Evolutionary conservation across 1,140 invertebrate species (phyloP).

Genomic region (Drosophila orena): DNA sequence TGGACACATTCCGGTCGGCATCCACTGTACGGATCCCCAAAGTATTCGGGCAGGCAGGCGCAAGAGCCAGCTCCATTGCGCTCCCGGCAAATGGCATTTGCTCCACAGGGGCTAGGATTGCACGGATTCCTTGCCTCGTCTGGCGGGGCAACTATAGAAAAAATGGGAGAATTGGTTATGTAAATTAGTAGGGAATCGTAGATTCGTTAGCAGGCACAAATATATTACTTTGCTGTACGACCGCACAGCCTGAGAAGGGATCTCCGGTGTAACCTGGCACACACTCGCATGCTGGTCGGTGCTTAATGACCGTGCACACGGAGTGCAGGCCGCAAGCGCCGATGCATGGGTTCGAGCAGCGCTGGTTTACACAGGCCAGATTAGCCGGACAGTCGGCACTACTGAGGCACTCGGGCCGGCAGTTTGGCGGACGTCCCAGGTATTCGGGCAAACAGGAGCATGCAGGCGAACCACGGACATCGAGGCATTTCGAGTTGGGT

Average conservation of each 20-base stretch:
- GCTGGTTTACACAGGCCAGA: slow-evolving; percentile 91
- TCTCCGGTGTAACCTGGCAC: slow-evolving; percentile 91
- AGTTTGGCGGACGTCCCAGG: slow-evolving; percentile 91
- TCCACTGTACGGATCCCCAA: slow-evolving; percentile 91
- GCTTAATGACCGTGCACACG: slow-evolving; percentile 91
- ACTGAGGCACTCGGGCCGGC: slow-evolving; percentile 91
- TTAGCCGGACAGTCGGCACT: slow-evolving; percentile 90
- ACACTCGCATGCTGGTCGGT: slow-evolving; percentile 90
- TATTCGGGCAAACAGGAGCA: slow-evolving; percentile 91
- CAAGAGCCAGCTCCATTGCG: slow-evolving; percentile 91
- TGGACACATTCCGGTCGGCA: slow-evolving; percentile 91
- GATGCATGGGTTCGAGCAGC: slow-evolving; percentile 92
- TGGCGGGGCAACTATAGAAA: slow-evolving; percentile 76
- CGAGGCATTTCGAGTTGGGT: slow-evolving; percentile 91
- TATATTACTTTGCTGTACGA: slow-evolving; percentile 83
- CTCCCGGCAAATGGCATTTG: slow-evolving; percentile 91
- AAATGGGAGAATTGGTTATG: not conserved
- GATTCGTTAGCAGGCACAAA: slow-evolving; percentile 1
- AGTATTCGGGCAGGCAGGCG: slow-evolving; percentile 89
- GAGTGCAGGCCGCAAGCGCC: slow-evolving; percentile 91
- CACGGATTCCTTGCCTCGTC: slow-evolving; percentile 87
- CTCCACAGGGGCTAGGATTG: slow-evolving; percentile 91
- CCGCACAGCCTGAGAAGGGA: slow-evolving; percentile 88
- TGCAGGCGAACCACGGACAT: slow-evolving; percentile 89
- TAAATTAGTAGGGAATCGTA: slow-evolving; percentile 12